Percentiles rank a stretch among this genome's conserved stretches.
These are phyloP conservation scores for Notodonta dromedarius DNA, from an alignment of 2,888 invertebrate genomes.

Conservation along the genomic window DNA sequence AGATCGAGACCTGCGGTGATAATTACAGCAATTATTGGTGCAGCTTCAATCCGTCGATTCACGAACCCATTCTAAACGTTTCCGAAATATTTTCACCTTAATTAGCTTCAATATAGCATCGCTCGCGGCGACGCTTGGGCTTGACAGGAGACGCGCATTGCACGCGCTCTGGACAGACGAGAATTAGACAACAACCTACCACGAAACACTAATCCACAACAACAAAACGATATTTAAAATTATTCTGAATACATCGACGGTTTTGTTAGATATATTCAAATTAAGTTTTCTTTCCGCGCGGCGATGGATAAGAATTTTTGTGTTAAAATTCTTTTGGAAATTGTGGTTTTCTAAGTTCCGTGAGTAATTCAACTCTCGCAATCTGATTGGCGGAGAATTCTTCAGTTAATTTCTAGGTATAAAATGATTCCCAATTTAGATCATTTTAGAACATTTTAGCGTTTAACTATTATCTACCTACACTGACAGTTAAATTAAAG, in stretches of 20 bases:
- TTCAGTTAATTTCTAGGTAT: slow-evolving; percentile 50
- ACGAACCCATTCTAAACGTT: slow-evolving; percentile 40
- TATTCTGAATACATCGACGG: slow-evolving; percentile 26
- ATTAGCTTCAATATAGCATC: slow-evolving; percentile 49
- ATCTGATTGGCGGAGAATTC: slow-evolving; percentile 54
- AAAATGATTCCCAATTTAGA: slow-evolving; percentile 58
- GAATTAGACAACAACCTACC: slow-evolving; percentile 61
- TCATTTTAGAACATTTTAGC: slow-evolving; percentile 49
- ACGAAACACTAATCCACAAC: slow-evolving; percentile 31
- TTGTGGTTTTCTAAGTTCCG: neutral
- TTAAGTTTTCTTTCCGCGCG: neutral
- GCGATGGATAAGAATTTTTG: slow-evolving; percentile 23
- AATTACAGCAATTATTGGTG: neutral
- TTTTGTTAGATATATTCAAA: slow-evolving; percentile 14
- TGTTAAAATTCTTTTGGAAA: too few relatives aligned
- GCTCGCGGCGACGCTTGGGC: slow-evolving; percentile 63
- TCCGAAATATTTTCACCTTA: slow-evolving; percentile 61
- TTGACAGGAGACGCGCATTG: slow-evolving; percentile 68
- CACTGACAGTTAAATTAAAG: slow-evolving; percentile 54
- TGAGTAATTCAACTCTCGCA: slow-evolving; percentile 44
- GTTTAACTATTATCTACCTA: slow-evolving; percentile 42
- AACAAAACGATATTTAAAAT: slow-evolving; percentile 8
- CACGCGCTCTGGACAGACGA: slow-evolving; percentile 63
- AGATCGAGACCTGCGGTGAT: too few relatives aligned
- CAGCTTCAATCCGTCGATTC: slow-evolving; percentile 1